Evolutionary conservation across 2,797 vertebrate genomes (phyloP), one percentile per base, ranked within the genome.

Genomic region (Characodon lateralis): DNA sequence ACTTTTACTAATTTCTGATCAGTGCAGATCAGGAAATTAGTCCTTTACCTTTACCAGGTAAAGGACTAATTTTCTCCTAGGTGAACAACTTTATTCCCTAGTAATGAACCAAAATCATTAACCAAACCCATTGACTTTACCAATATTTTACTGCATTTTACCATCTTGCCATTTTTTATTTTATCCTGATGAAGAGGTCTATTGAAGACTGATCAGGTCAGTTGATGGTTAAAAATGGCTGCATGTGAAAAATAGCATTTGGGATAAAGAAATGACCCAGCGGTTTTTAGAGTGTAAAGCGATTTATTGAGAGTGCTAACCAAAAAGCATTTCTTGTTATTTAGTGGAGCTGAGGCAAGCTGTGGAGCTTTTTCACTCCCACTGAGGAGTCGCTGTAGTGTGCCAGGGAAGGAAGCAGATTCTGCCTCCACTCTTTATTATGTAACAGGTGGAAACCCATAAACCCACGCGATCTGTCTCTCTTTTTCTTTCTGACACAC

Each of bases 381-480:
- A 91, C 87, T 83, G 87, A 91, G 89, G 87, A 91, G 86, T 79
- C 76, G 56, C 74, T 83, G 78, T 82, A 75, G 82, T 87, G 87
- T 83, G 88, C 88, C 91, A 89, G 85, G 86, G 79, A 69, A 92
- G 85, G 86, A 86, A 88, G 88, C 88, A 89, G 88, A 92, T 80
- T 85, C 86, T 89, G 86, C 92, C 89, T 94, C 88, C 89, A 85
- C 87, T 92, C 81, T 87, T 82, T 74, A 86, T 94, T 95, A 95
- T 91, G 90, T 94, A 96, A 96, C 92, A 94, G 89, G 92, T 93
- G 92, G 92, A 93, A 90, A 93, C 83, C 90, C 89, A 87, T 82
- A 90, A 89, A 82, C 90, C 78, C 87, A 88, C 89, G 9, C 83
- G 80, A 78, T 70, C 70, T 59, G 83, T 56, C 78, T 74, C 77